Base-by-base conservation (phyloP, 35 echinoderm and acorn worm genomes). In the Patiria miniata region DNA sequence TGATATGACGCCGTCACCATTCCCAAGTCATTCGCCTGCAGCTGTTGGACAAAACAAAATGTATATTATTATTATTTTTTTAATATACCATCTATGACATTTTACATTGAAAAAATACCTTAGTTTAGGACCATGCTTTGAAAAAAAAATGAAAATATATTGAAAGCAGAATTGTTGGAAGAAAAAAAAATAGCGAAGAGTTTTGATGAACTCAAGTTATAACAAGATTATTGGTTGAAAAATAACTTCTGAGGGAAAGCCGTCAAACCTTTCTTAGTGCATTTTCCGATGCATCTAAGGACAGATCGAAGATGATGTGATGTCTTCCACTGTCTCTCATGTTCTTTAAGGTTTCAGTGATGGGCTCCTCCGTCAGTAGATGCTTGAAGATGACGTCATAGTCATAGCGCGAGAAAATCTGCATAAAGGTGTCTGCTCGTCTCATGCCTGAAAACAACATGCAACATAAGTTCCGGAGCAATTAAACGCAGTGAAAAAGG, bases 1-100 rank as follows among this genome's bases (percentile, higher is more conserved):
- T 95, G 93, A 88, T 88, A 95, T 1, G 93, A 91, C 21, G 93
- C 93, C n/a, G 93, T 95, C 9, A 91, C 86, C 93, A 95, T 95
- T 54, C 91, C 89, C 0, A 85, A 34, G 23, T 81, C 77, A 10
- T 52, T 38, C 1, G 83, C 77, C 90, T 91, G 73, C 42, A 47
- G 42, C 42, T 47, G 12, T 47, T 47, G 42, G 42, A 6, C 42
- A 47, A 52, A 57, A 51, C 5, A 32, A 3, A 42, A 36, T 39
- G 78, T 42, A 17, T 37, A 80, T 6, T 29, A 79, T 32, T 8
- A 78, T 0, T 0, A 39, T 37, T 78, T 6, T 1, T 37, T 32
- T 22, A 78, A 39, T n/a, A 8, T n/a, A n/a, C n/a, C n/a, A n/a
- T n/a, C n/a, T n/a, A n/a, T n/a, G 33, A 3, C 61, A 69, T 28